Base-by-base conservation (phyloP, 2,888 invertebrate genomes). In the Drosophila ustulata region DNA sequence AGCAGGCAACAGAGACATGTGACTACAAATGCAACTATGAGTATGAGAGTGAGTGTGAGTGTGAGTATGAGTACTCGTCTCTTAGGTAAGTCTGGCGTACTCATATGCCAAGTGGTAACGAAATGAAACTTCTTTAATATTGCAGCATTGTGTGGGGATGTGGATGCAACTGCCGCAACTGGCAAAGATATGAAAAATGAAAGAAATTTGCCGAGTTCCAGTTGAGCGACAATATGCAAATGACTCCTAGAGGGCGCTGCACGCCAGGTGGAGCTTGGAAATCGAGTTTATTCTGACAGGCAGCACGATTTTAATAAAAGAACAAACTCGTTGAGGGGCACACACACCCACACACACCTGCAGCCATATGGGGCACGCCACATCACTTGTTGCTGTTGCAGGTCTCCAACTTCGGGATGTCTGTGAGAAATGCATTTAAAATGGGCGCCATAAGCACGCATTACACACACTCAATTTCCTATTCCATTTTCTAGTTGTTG, bases 391-490 rank as follows among this genome's bases (percentile, higher is more conserved):
- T 81, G 81, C 82, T 49, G 55, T 30, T 50, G 30, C 28, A 52
- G 41, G 30, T 50, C 28, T 18, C 39, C 34, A 9, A 23, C 59
- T 68, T 59, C 43, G 55, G 13, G 13, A 26, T 56, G 76, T 32
- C 74, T 66, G 63, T 46, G 77, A 72, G 70, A 86, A 83, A 88
- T 81, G 83, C 88, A 86, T 86, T 88, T 78, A 81, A 89, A 89
- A 87, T 78, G 88, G 81, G 79, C 85, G 61, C 71, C 85, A 84
- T 78, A 89, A 87, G 88, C 79, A 84, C 82, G 83, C 82, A 89
- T 84, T 84, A 84, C 75, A 88, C 85, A 89, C 89, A 76, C 88
- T 89, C 83, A 89, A 89, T 84, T 84, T 84, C 82, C 83, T 89
- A 78, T 83, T 71, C 71, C 85, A 81, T 84, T 84, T 83, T 75